Evolutionary conservation across 2,888 invertebrate species (phyloP).

Genomic region (Chrysotoxum bicinctum): DNA sequence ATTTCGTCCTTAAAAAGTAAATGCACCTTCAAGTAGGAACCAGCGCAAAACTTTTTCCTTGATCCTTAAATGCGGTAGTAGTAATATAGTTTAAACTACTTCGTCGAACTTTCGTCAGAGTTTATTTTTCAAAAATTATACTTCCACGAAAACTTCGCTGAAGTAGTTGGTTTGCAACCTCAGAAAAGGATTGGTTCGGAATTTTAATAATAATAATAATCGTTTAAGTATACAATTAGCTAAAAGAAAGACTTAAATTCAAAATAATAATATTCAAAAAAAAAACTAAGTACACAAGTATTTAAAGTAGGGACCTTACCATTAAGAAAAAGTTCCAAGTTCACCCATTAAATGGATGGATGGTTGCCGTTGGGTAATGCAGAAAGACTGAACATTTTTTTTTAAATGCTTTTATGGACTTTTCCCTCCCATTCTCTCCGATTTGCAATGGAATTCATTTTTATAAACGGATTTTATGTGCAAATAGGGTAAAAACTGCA

Average conservation of each 20-base stretch:
- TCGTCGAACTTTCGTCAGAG: not conserved
- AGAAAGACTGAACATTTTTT: not conserved
- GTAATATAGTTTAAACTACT: not conserved
- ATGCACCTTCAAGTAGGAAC: not conserved
- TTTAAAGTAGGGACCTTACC: not conserved
- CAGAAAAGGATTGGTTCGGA: slow-evolving; percentile 19
- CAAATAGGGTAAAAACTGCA: not conserved
- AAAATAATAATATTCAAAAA: not conserved
- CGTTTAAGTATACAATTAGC: slow-evolving; percentile 56
- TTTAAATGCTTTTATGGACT: not conserved
- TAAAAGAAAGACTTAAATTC: slow-evolving; percentile 8
- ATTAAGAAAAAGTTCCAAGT: slow-evolving; percentile 20
- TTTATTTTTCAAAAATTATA: not conserved
- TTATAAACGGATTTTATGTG: slow-evolving; percentile 16
- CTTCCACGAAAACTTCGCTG: not conserved
- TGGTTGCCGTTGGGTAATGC: not conserved
- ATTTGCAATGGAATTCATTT: slow-evolving; percentile 12
- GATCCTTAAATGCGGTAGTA: not conserved
- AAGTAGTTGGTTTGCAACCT: not conserved
- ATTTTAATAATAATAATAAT: slow-evolving; percentile 58
- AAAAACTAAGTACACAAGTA: not conserved
- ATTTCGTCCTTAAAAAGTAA: too few species aligned
- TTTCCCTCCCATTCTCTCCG: not conserved
- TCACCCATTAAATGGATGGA: slow-evolving; percentile 11
- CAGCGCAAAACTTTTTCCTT: not conserved